A percentile compares a stretch with the other conserved stretches of the same genome.
phyloP scores from a whole-genome alignment of 1,140 invertebrate species.

The Laodelphax striatellus region DNA sequence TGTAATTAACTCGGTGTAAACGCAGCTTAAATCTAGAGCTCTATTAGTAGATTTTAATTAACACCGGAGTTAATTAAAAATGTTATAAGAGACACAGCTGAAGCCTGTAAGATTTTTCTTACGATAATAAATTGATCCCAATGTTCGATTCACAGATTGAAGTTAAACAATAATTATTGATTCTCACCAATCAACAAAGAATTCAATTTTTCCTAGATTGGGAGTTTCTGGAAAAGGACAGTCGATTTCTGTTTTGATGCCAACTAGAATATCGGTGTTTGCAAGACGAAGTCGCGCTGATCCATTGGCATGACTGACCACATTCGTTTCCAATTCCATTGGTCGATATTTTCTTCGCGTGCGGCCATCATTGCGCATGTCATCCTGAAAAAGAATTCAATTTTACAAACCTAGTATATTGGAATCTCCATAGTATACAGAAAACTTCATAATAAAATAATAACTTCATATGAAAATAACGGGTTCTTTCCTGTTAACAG shows the following conservation, averaged over 20 bases:
- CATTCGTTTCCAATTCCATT: conserved; percentile 81
- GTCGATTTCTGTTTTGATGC: conserved; percentile 87
- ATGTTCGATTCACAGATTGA: neutral
- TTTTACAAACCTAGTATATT: conserved; percentile 22
- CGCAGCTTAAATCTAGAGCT: no score
- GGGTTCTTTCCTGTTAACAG: no score
- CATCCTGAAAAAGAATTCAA: conserved; percentile 44
- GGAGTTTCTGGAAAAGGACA: conserved; percentile 59
- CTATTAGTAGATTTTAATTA: no score
- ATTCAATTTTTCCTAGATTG: conserved; percentile 76
- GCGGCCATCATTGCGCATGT: conserved; percentile 81
- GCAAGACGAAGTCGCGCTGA: conserved; percentile 76
- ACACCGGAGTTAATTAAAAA: no score
- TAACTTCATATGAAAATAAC: no score
- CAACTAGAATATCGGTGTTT: conserved; percentile 86
- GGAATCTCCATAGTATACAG: no score
- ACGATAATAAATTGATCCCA: conserved; percentile 9
- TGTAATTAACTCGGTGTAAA: no score
- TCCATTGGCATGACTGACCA: conserved; percentile 82
- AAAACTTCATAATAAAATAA: no score
- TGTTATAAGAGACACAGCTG: no score
- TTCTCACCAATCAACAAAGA: conserved; percentile 87
- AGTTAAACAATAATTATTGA: no score
- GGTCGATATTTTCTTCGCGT: conserved; percentile 71
- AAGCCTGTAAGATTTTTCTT: no score